Conservation (phyloP, 2,888 invertebrate species). For the Candidula unifasciata region DNA sequence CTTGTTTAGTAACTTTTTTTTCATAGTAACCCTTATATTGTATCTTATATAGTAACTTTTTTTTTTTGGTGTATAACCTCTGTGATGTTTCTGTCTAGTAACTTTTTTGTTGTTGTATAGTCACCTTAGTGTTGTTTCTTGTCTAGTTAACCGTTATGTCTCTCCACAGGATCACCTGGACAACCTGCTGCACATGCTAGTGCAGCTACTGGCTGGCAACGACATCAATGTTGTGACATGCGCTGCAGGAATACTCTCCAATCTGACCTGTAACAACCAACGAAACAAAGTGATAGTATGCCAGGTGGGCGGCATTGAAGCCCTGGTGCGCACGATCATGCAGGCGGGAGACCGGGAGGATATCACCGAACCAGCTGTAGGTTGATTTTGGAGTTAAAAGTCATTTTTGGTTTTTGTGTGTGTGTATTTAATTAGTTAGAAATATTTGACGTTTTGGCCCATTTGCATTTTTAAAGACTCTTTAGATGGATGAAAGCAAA, state of each 20-base stretch:
- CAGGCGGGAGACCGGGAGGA: conserved; percentile 91
- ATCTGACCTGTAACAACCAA: conserved; percentile 99
- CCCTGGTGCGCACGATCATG: conserved; percentile 89
- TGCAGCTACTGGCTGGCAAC: conserved; percentile 92
- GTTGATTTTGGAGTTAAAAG: conserved; percentile 56
- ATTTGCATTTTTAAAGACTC: too few relatives aligned
- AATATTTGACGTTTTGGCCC: too few relatives aligned
- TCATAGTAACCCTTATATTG: too few relatives aligned
- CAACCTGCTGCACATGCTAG: conserved; percentile 83
- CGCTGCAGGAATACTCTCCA: conserved; percentile 98
- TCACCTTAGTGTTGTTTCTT: too few relatives aligned
- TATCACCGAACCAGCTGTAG: conserved; percentile 97
- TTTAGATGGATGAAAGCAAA: too few relatives aligned
- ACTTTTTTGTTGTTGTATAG: too few relatives aligned
- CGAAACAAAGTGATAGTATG: conserved; percentile 93
- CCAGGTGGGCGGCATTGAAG: conserved; percentile 97
- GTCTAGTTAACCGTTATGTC: too few relatives aligned
- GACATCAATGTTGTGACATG: conserved; percentile 98
- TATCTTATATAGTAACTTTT: background rate
- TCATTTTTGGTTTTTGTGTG: too few relatives aligned
- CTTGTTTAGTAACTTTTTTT: too few relatives aligned
- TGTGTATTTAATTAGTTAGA: too few relatives aligned
- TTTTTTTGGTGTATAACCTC: too few relatives aligned
- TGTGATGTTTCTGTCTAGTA: too few relatives aligned
- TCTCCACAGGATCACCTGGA: conserved; percentile 86